These are phyloP conservation scores for Formica aserva DNA, from an alignment of 2,888 invertebrate genomes.

Conservation along the genomic window DNA sequence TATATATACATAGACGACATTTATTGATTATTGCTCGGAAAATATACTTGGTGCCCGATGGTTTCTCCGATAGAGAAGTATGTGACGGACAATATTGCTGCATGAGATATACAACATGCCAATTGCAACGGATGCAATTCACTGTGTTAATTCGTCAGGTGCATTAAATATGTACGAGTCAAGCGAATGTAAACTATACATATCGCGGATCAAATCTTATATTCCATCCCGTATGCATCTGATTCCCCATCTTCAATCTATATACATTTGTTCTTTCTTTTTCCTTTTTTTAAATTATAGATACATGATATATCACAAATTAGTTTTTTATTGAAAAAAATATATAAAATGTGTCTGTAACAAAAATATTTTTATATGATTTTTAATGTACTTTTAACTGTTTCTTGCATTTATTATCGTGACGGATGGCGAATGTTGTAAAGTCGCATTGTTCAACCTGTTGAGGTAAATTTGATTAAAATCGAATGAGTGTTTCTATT, in stretches of 20 bases:
- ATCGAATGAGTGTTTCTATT: background rate
- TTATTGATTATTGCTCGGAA: slow-evolving; percentile 38
- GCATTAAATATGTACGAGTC: background rate
- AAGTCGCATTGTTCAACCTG: background rate
- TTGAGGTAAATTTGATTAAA: background rate
- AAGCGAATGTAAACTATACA: background rate
- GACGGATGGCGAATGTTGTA: background rate
- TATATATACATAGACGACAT: background rate
- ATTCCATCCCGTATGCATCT: background rate
- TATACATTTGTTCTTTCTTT: background rate
- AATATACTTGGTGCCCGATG: background rate
- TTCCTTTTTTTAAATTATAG: background rate
- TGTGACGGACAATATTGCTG: slow-evolving; percentile 9
- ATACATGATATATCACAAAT: background rate
- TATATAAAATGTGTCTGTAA: background rate
- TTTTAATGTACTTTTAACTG: background rate
- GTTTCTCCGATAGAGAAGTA: slow-evolving; percentile 18
- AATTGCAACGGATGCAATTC: slow-evolving; percentile 21
- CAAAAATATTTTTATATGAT: background rate
- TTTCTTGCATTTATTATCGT: background rate
- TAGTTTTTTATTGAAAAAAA: background rate
- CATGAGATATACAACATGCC: slow-evolving; percentile 7
- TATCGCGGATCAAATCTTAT: background rate
- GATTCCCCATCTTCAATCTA: background rate
- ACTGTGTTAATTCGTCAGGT: slow-evolving; percentile 11